Percentiles rank a stretch among this genome's conserved stretches.
phyloP scores from a whole-genome alignment of 2,888 invertebrate species.

The Brachypterus glaber region DNA sequence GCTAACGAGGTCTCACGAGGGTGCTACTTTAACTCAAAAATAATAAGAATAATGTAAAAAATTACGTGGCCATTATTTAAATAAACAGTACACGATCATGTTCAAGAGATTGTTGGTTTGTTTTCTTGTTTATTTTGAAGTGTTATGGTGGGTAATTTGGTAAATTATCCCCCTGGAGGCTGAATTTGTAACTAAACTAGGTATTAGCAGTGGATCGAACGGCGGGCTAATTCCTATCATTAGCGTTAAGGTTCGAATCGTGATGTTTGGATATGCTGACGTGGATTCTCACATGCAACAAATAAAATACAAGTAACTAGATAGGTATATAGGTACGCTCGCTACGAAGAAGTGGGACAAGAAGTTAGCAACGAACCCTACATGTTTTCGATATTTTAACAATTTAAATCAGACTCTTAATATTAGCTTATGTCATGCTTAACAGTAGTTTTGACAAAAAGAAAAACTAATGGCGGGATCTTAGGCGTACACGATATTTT shows the following conservation, averaged over 20 bases:
- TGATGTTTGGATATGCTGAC: conserved; percentile 45
- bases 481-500: too few relatives aligned
- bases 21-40: conserved; percentile 23
- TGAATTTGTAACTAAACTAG: conserved; percentile 56
- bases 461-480: too few relatives aligned
- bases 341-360: too few relatives aligned
- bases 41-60: conserved; percentile 10
- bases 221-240: conserved; percentile 48
- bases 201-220: conserved; percentile 54
- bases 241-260: conserved; percentile 43
- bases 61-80: conserved; percentile 34
- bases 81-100: conserved; percentile 42
- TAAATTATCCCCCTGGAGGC: conserved; percentile 51
- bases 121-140: conserved; percentile 44
- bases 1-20: conserved; percentile 25
- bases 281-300: conserved; percentile 31
- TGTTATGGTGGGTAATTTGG: conserved; percentile 44
- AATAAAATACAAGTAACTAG: too few relatives aligned
- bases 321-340: too few relatives aligned
- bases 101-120: conserved; percentile 36
- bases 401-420: too few relatives aligned
- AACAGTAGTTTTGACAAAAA: too few relatives aligned
- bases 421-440: too few relatives aligned
- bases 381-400: too few relatives aligned
- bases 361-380: too few relatives aligned